phyloP scores from a whole-genome alignment of 2,797 vertebrate species.

The Menidia menidia region DNA sequence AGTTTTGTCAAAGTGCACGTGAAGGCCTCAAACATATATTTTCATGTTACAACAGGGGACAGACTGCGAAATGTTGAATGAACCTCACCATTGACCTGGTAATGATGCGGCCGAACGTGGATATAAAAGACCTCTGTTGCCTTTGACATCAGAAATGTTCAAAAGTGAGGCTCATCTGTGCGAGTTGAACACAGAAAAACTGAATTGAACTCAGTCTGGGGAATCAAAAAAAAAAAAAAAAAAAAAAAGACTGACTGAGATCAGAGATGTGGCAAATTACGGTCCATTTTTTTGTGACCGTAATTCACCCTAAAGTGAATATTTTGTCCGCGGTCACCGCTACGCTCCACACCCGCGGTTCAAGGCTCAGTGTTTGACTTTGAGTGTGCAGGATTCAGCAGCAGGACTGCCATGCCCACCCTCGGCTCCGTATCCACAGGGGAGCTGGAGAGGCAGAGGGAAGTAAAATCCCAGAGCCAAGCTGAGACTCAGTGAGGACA shows the following conservation, averaged over 20 bases:
- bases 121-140: conserved; percentile 1
- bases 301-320: conserved; percentile 2
- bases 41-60: conserved; percentile 34
- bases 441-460: conserved; percentile 43
- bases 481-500: conserved; percentile 49
- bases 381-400: conserved; percentile 32
- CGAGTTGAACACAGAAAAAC: conserved; percentile 17
- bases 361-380: conserved; percentile 5
- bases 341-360: neutral
- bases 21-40: conserved; percentile 26
- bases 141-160: conserved; percentile 40
- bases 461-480: conserved; percentile 47
- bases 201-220: conserved; percentile 4
- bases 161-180: conserved; percentile 7
- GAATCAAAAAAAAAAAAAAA: neutral
- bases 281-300: no score
- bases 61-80: conserved; percentile 20
- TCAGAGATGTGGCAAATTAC: neutral
- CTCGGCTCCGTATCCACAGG: conserved; percentile 52
- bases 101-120: conserved; percentile 36
- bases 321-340: neutral
- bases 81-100: conserved; percentile 34
- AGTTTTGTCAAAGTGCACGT: conserved; percentile 5
- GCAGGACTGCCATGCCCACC: conserved; percentile 46
- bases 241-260: neutral